Base-by-base conservation (phyloP, 2,113 vertebrate species). In the Oplegnathus fasciatus region DNA sequence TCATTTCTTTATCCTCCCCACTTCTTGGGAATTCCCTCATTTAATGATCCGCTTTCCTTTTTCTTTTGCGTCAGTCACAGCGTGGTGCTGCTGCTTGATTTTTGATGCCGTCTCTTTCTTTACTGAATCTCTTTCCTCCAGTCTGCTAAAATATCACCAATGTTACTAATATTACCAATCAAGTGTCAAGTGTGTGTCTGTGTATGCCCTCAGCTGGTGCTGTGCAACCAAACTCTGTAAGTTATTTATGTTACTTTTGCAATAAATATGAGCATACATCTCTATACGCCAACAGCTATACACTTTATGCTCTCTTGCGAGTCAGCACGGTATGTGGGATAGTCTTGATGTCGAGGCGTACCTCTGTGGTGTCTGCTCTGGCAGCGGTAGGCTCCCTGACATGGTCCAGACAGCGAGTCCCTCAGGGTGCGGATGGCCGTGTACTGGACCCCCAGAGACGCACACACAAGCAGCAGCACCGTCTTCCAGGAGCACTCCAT, bases 401-500 rank as follows among this genome's bases (percentile, higher is more conserved):
- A 96, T 17, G 94, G 92, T 71, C 90, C 91, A 42, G 89, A 86
- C 77, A 95, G 79, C 0, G 94, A 93, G 87, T 95, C 94, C 80
- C 92, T 95, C 78, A 96, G 90, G 84, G 95, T 96, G 17, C 92
- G 94, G 80, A 97, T 96, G 88, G 95, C 95, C 0, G 95, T 95
- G 83, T 96, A 97, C 85, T 97, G 96, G 72, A 96, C 95, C 70
- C 93, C 95, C 34, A 97, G 89, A 50, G 94, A 96, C 0, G 95
- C 90, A 72, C 95, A 96, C 58, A 96, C 94, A 88, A 97, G 86
- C 84, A 96, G 86, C 89, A 96, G 80, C 84, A 97, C 89, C 0
- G 95, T 94, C 94, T 96, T 97, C 96, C 96, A 96, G 85, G 95
- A 96, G 83, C 95, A 96, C 95, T 96, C 96, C 96, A 97, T 97